Evolutionary conservation across 2,113 vertebrate genomes (phyloP).

Genomic region (Limanda limanda): DNA sequence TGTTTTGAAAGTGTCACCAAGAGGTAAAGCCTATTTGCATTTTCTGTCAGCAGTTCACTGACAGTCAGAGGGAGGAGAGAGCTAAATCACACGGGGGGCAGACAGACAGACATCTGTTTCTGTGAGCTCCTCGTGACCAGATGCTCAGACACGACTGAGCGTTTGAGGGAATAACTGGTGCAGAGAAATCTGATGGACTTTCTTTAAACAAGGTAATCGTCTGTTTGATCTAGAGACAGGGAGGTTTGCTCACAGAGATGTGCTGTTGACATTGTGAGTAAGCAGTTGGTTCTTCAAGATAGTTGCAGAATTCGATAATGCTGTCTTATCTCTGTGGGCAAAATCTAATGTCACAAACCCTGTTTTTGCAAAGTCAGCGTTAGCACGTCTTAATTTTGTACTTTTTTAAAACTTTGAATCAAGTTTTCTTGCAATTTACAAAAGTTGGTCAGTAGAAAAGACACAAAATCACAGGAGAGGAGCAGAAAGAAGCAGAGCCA

Average conservation of each 20-base stretch:
- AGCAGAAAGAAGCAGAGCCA: too few species aligned
- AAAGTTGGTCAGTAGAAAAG: too few species aligned
- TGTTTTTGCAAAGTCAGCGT: constrained; percentile 2
- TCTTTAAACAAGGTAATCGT: constrained; percentile 52
- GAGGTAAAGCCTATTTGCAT: constrained; percentile 65
- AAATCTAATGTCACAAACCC: neutral
- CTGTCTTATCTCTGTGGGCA: constrained; percentile 1
- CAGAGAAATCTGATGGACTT: constrained; percentile 24
- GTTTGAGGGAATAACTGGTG: constrained; percentile 40
- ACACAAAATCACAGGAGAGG: too few species aligned
- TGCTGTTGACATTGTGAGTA: constrained; percentile 31
- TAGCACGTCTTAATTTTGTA: neutral
- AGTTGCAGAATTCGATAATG: constrained; percentile 7
- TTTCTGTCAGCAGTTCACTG: constrained; percentile 62
- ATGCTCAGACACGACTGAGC: constrained; percentile 45
- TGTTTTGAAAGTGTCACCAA: constrained; percentile 62
- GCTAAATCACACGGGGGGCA: constrained; percentile 42
- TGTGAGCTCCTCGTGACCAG: constrained; percentile 42
- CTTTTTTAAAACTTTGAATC: too few species aligned
- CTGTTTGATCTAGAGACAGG: constrained; percentile 19
- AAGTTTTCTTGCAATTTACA: too few species aligned
- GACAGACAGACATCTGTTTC: constrained; percentile 49
- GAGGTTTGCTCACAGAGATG: constrained; percentile 30
- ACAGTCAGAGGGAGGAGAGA: constrained; percentile 51
- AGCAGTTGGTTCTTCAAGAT: constrained; percentile 8